Conservation (phyloP, 2,113 vertebrate species). For the Alethe diademata region DNA sequence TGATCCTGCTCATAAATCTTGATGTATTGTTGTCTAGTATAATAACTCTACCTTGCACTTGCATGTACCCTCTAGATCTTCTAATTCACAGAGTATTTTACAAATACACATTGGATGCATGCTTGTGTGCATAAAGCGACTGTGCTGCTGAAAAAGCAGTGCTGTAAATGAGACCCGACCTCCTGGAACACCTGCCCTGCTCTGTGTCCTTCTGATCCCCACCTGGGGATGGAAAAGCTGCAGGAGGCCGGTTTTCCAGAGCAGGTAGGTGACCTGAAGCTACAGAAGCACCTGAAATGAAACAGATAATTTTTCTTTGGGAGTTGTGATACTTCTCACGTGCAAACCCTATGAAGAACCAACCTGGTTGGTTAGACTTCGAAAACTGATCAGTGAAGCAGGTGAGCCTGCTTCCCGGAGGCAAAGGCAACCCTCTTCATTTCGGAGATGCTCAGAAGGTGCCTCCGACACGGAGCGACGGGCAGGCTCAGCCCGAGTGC, state of each 20-base stretch:
- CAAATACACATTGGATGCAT: background rate
- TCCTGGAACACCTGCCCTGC: background rate
- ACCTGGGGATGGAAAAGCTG: background rate
- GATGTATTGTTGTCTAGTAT: background rate
- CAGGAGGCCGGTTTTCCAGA: background rate
- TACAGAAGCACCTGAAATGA: background rate
- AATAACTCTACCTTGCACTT: background rate
- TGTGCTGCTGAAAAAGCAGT: background rate
- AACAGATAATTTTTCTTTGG: background rate
- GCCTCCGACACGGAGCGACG: background rate
- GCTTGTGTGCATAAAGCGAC: background rate
- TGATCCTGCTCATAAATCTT: constrained; percentile 9
- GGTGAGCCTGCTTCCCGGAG: background rate
- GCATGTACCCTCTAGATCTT: background rate
- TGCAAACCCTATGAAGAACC: background rate
- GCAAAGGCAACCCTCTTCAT: background rate
- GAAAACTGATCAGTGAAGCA: background rate
- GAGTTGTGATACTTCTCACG: background rate
- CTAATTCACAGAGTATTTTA: background rate
- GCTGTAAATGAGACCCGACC: background rate
- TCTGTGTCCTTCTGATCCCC: background rate
- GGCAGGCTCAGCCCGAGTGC: background rate
- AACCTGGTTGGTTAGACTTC: background rate
- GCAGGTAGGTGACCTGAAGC: background rate
- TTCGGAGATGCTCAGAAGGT: background rate